A percentile compares a stretch with the other conserved stretches of the same genome.
Conservation (phyloP, 2,113 vertebrate species). For the Vombatus ursinus region DNA sequence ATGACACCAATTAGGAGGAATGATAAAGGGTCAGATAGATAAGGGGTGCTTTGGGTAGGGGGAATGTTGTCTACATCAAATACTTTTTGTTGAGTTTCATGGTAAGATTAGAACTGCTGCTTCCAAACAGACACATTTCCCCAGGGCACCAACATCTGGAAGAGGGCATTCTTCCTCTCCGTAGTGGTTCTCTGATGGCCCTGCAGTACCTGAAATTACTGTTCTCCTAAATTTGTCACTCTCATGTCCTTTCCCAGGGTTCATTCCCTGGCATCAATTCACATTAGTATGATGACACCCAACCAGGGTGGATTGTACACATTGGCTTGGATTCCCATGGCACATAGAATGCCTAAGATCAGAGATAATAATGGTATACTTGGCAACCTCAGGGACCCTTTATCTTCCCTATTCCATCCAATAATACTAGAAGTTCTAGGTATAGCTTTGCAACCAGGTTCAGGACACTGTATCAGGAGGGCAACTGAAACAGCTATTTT, state of each 20-base stretch:
- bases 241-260: neutral
- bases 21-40: neutral
- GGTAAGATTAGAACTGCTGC: neutral
- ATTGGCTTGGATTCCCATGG: neutral
- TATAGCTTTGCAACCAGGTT: neutral
- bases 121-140: neutral
- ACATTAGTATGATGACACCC: neutral
- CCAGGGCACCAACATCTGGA: neutral
- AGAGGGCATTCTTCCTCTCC: neutral
- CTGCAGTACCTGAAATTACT: neutral
- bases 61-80: neutral
- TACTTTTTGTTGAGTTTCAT: neutral
- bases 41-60: neutral
- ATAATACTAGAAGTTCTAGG: neutral
- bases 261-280: neutral
- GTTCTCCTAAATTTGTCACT: neutral
- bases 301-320: neutral
- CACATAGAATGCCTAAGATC: neutral
- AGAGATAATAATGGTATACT: neutral
- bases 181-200: neutral
- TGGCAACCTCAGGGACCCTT: neutral
- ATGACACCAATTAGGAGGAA: neutral
- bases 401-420: neutral
- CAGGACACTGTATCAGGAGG: constrained; percentile 36
- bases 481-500: neutral